Conservation (phyloP, 2,113 vertebrate genomes). For the Corapipo altera region DNA sequence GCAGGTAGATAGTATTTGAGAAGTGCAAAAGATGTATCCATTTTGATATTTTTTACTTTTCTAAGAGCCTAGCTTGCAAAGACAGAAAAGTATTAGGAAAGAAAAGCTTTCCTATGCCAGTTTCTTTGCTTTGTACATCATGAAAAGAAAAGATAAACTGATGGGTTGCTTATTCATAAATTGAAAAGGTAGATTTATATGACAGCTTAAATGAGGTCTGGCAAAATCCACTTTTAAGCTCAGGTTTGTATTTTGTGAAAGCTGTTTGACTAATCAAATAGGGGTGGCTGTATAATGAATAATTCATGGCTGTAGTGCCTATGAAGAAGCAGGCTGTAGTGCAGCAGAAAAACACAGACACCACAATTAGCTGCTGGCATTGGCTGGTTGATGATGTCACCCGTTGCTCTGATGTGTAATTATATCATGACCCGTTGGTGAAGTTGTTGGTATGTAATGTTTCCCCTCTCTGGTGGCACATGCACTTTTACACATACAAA, state of each 20-base stretch:
- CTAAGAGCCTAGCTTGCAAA: background rate
- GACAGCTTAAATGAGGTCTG: slow-evolving; percentile 31
- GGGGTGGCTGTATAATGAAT: slow-evolving; percentile 25
- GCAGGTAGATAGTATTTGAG: background rate
- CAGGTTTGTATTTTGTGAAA: background rate
- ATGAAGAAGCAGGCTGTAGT: slow-evolving; percentile 2
- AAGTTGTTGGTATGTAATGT: background rate
- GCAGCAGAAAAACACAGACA: background rate
- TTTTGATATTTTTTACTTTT: background rate
- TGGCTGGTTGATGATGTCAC: background rate
- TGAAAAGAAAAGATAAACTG: slow-evolving; percentile 22
- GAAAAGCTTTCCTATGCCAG: background rate
- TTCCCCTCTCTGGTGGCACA: accelerated
- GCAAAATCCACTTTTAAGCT: slow-evolving; percentile 23
- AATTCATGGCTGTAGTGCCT: background rate
- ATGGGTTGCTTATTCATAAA: slow-evolving; percentile 25
- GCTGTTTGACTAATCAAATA: slow-evolving; percentile 42
- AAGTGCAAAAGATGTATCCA: background rate
- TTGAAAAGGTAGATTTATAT: background rate
- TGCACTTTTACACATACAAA: background rate
- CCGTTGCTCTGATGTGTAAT: background rate
- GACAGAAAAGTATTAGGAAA: background rate
- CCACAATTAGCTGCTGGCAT: slow-evolving; percentile 2
- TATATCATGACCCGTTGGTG: background rate
- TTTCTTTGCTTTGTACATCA: background rate